Percentiles rank a stretch among this genome's conserved stretches.
phyloP scores from a whole-genome alignment of 37 sponge, comb jelly and placozoan genomes.

The Chondrilla cf. caribensis region DNA sequence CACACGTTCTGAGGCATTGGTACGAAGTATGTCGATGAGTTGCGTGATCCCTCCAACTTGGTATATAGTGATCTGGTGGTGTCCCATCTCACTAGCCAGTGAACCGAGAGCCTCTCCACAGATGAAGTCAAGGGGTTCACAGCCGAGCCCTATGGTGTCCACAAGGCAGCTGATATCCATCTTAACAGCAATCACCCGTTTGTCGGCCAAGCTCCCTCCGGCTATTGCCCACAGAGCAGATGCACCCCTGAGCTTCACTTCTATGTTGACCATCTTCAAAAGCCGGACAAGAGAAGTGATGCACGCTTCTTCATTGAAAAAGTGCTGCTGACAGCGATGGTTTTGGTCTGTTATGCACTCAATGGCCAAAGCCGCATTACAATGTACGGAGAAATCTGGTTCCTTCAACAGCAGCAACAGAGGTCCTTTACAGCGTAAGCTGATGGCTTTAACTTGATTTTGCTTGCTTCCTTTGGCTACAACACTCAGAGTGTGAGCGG shows the following conservation, averaged over 20 bases:
- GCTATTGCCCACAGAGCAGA: conserved; percentile 88
- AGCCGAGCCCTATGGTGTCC: conserved; percentile 57
- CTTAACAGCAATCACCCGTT: conserved; percentile 53
- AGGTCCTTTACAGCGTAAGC: conserved; percentile 13
- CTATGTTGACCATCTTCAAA: conserved; percentile 51
- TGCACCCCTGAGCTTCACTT: conserved; percentile 71
- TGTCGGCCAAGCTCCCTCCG: conserved; percentile 53
- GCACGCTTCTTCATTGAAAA: conserved; percentile 33
- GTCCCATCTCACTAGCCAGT: conserved; percentile 69
- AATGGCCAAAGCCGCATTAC: conserved; percentile 70
- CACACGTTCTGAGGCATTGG: conserved; percentile 50
- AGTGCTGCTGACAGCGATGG: conserved; percentile 41
- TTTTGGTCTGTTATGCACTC: conserved; percentile 54
- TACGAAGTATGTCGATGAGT: conserved; percentile 51
- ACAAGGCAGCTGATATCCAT: conserved; percentile 78
- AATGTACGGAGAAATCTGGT: conserved; percentile 45
- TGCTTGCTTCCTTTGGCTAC: conserved; percentile 33
- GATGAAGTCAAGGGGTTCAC: conserved; percentile 61
- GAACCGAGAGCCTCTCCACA: conserved; percentile 74
- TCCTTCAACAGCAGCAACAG: conserved; percentile 55
- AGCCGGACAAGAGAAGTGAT: conserved; percentile 58
- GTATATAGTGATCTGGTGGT: conserved; percentile 48
- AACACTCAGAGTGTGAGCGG: conserved; percentile 35
- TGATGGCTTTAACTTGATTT: conserved; percentile 58
- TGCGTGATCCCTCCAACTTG: conserved; percentile 64